Conservation (phyloP, 2,888 invertebrate genomes). For the Mesochorus sp. region DNA sequence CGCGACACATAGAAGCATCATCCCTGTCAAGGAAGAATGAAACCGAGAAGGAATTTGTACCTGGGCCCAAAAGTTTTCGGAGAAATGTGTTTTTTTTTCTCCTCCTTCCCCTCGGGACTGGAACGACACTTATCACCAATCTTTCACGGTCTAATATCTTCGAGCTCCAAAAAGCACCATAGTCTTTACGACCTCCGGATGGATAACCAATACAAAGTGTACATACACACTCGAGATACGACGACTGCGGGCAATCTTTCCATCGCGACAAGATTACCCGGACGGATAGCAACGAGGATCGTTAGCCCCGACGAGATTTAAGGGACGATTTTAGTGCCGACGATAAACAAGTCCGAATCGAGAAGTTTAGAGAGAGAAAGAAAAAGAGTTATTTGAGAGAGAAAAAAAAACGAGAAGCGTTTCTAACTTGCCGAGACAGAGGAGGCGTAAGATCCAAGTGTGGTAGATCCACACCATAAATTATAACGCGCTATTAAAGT, state of each 20-base stretch:
- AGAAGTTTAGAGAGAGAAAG: constrained; percentile 8
- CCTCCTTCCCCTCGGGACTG: not conserved
- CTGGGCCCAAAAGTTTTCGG: constrained; percentile 1
- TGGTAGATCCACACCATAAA: constrained; percentile 66
- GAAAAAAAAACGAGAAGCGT: constrained; percentile 1
- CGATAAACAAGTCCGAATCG: constrained; percentile 48
- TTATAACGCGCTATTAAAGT: constrained; percentile 73
- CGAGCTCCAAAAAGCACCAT: not conserved
- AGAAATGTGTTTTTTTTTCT: constrained; percentile 4
- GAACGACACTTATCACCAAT: constrained; percentile 29
- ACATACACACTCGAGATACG: constrained; percentile 2
- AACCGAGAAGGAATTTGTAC: constrained; percentile 34
- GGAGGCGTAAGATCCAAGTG: no score
- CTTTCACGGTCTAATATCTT: constrained; percentile 14
- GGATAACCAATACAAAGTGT: not conserved
- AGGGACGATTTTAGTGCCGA: constrained; percentile 31
- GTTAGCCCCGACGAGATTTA: constrained; percentile 44
- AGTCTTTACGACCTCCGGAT: not conserved
- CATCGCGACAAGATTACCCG: not conserved
- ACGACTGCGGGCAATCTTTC: not conserved
- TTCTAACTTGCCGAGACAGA: constrained; percentile 23
- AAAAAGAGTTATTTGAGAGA: not conserved
- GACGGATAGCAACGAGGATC: not conserved
- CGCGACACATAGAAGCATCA: not conserved
- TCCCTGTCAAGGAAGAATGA: not conserved